Evolutionary conservation across 2,888 invertebrate genomes (phyloP).

Genomic region (Melolontha melolontha): DNA sequence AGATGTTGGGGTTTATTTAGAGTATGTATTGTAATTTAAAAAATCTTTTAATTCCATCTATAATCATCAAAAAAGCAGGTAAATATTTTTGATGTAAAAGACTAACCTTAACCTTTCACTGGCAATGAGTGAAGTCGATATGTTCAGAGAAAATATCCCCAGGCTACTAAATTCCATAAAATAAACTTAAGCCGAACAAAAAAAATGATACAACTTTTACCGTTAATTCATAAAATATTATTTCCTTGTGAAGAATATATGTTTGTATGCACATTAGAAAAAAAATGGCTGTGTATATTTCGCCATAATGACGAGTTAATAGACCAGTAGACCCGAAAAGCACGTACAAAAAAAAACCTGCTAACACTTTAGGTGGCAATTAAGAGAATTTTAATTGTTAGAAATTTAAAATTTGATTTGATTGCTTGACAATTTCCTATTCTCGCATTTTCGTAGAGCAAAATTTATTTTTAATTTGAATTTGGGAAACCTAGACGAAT

Average conservation of each 20-base stretch:
- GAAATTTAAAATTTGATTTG: too few species aligned
- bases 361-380: too few species aligned
- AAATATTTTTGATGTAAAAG: constrained; percentile 6
- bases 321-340: too few species aligned
- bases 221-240: constrained; percentile 13
- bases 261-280: too few species aligned
- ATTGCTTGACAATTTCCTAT: too few species aligned
- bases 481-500: constrained; percentile 42
- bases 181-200: neutral
- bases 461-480: constrained; percentile 40
- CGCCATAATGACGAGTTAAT: too few species aligned
- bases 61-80: constrained; percentile 4
- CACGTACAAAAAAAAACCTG: too few species aligned
- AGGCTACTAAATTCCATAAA: constrained; percentile 28
- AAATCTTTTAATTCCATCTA: constrained; percentile 1
- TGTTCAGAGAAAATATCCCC: constrained; percentile 17
- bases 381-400: too few species aligned
- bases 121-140: constrained; percentile 16
- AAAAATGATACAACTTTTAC: constrained; percentile 18
- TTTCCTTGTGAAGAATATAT: too few species aligned
- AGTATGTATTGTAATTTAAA: too few species aligned
- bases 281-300: too few species aligned
- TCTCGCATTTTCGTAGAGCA: neutral
- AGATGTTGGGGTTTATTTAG: too few species aligned
- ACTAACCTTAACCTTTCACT: constrained; percentile 37